Conservation (phyloP, 2,113 vertebrate species). For the Microcebus lehilahytsara region DNA sequence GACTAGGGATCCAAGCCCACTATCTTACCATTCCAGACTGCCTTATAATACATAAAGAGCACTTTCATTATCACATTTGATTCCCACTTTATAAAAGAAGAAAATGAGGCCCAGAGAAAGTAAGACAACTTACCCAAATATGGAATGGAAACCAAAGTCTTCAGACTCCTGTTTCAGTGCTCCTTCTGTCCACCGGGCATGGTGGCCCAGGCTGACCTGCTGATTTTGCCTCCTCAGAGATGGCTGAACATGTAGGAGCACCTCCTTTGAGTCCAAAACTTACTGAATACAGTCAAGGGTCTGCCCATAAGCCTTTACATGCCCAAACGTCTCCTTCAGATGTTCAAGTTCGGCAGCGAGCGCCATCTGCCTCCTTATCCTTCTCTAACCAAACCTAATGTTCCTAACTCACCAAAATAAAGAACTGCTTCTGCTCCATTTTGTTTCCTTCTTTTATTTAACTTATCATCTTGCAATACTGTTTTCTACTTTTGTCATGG, state of each 20-base stretch:
- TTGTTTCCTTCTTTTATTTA: not conserved
- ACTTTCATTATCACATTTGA: not conserved
- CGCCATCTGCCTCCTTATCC: not conserved
- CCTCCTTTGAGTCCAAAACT: not conserved
- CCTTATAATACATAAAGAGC: not conserved
- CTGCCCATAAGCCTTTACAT: not conserved
- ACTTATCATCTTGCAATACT: not conserved
- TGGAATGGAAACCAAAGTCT: not conserved
- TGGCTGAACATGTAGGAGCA: not conserved
- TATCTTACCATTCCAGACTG: too few species aligned
- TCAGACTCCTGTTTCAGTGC: not conserved
- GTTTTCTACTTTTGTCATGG: not conserved
- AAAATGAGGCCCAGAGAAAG: not conserved
- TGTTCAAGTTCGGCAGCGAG: not conserved
- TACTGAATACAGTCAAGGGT: accelerated
- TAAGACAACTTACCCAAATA: not conserved
- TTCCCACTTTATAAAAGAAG: not conserved
- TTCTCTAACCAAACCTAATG: not conserved
- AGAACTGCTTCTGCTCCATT: not conserved
- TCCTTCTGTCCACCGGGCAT: accelerated
- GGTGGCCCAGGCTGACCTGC: accelerated
- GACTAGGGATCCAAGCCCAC: not conserved
- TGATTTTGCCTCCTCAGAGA: not conserved
- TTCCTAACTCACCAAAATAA: not conserved
- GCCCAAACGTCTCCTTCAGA: not conserved